Evolutionary conservation across 1,140 invertebrate genomes (phyloP).

Genomic region (Conus betulinus): DNA sequence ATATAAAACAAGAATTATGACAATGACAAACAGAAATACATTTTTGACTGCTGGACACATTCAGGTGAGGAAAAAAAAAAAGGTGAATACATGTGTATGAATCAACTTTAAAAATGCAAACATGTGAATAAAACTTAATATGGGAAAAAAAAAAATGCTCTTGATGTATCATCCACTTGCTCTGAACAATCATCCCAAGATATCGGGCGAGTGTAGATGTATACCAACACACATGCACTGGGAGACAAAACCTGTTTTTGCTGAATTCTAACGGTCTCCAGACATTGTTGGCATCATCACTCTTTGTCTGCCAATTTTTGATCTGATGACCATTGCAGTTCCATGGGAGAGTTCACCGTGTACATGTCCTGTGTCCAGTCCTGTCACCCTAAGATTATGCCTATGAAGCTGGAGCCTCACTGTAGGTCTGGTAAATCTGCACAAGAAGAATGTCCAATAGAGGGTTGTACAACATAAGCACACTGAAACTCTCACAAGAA

Average conservation of each 20-base stretch:
- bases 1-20: background rate
- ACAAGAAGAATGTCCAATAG: background rate
- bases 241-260: no score
- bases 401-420: background rate
- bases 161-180: no score
- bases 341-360: background rate
- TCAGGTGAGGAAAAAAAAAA: background rate
- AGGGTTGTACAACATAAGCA: no score
- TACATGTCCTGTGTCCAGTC: background rate
- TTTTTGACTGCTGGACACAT: background rate
- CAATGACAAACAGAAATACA: background rate
- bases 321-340: no score
- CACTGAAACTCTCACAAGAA: no score
- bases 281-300: no score
- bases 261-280: no score
- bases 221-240: no score
- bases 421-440: slow-evolving; percentile 35
- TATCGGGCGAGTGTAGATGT: no score
- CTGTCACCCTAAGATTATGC: background rate
- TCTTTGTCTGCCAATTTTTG: no score
- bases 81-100: background rate
- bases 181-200: no score
- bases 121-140: background rate
- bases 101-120: background rate
- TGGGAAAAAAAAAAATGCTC: no score